These are phyloP conservation scores for Pissodes strobi DNA, from an alignment of 1,140 invertebrate species.

Conservation along the genomic window DNA sequence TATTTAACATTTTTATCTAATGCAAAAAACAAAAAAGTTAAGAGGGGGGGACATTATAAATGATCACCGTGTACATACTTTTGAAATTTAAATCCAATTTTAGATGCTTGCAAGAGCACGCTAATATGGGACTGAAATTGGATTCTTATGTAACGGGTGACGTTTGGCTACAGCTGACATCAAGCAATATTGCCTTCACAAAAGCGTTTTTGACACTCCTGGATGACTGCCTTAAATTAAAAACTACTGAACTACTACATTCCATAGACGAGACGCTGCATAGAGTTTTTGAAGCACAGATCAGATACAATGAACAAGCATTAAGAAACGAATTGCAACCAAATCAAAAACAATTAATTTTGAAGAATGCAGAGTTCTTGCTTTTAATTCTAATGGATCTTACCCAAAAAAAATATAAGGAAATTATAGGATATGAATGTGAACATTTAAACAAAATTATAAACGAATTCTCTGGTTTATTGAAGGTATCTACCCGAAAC, in stretches of 20 bases:
- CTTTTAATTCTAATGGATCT: constrained; percentile 59
- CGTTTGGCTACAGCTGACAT: constrained; percentile 70
- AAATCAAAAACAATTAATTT: constrained; percentile 62
- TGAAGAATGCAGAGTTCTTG: constrained; percentile 63
- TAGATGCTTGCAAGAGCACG: constrained; percentile 63
- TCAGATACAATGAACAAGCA: constrained; percentile 66
- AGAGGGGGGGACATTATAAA: too few species aligned
- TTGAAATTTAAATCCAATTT: too few species aligned
- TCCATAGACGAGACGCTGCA: constrained; percentile 67
- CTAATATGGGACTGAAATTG: constrained; percentile 60
- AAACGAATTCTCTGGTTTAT: constrained; percentile 47
- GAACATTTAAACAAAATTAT: constrained; percentile 50
- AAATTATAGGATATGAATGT: constrained; percentile 53
- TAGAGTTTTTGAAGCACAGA: constrained; percentile 68
- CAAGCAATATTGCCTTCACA: constrained; percentile 72
- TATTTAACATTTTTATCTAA: too few species aligned
- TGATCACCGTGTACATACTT: too few species aligned
- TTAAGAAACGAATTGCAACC: constrained; percentile 62
- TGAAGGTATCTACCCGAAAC: constrained; percentile 20
- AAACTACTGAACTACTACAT: constrained; percentile 66
- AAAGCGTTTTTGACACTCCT: constrained; percentile 69
- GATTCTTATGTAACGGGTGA: constrained; percentile 64
- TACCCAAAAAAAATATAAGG: constrained; percentile 57
- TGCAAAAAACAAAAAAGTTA: too few species aligned
- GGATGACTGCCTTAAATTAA: constrained; percentile 71